A percentile compares a stretch with the other conserved stretches of the same genome.
Evolutionary conservation across 1,140 invertebrate genomes (phyloP).

Genomic region (Dinothrombium tinctorium): DNA sequence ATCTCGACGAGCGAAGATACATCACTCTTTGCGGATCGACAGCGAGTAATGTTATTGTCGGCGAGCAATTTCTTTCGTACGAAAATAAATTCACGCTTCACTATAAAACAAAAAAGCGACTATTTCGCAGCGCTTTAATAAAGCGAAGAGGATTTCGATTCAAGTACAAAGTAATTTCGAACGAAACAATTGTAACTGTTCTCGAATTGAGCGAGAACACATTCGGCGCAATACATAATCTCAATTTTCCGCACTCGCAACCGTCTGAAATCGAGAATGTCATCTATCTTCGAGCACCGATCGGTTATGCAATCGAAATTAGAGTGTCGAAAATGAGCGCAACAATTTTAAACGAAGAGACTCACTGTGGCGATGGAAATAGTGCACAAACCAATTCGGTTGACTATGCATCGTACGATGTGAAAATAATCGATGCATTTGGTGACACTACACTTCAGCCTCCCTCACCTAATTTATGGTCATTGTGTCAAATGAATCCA

Average conservation of each 20-base stretch:
- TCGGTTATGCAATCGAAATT: conserved; percentile 30
- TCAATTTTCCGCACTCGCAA: conserved; percentile 30
- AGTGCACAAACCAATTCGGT: no score
- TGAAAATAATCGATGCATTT: no score
- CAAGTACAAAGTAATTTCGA: not conserved
- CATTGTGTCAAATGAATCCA: no score
- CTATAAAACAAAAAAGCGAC: conserved; percentile 8
- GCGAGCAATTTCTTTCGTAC: conserved; percentile 7
- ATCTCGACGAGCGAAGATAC: conserved; percentile 5
- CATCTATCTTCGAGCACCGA: conserved; percentile 29
- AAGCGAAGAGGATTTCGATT: conserved; percentile 3
- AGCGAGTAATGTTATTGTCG: conserved; percentile 3
- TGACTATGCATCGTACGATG: no score
- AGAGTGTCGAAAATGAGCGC: conserved; percentile 16
- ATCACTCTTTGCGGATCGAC: conserved; percentile 8
- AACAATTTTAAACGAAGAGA: not conserved
- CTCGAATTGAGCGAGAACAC: conserved; percentile 4
- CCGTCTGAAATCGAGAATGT: conserved; percentile 26
- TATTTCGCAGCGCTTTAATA: conserved; percentile 7
- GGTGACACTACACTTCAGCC: no score
- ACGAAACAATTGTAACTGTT: conserved; percentile 3
- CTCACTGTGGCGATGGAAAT: not conserved
- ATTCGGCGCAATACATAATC: conserved; percentile 8
- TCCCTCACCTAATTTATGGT: no score
- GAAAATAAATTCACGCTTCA: not conserved